Evolutionary conservation across 92 coral and sea anemone species (phyloP), one percentile per base, ranked within the genome.

Genomic region (Parazoanthus atlanticus): DNA sequence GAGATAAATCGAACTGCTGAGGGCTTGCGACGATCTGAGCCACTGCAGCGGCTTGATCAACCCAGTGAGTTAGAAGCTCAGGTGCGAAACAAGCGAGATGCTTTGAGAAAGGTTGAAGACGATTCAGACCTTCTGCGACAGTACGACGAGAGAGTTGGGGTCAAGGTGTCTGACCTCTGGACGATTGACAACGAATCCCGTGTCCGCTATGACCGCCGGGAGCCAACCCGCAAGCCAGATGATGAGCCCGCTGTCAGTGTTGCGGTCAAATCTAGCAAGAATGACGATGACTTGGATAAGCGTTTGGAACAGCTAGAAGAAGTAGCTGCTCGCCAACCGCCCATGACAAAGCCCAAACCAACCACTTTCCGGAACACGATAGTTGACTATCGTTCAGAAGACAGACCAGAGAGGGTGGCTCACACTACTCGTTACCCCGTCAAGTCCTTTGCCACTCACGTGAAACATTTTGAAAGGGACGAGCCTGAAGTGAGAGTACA

Each of bases 141-240:
- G 74, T 96, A 93, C 70, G 96, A 96, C 65, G 96, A 89, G 56
- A 90, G 95, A 78, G 93, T 92, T 38, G 99, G 99, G 82, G 99
- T 93, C 30, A 93, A 93, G 81, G 98, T 96, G 17, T 96, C 99
- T 8, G 95, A 96, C 34, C 90, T 96, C 64, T 95, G 93, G 92
- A 94, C 94, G 36, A 96, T 96, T 80, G 99, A 94, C 81, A 96
- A 95, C 66, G 99, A 96, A 84, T 85, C 95, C 46, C 72, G 89
- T 1, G 94, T 90, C 58, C 93, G 93, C 31, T 90, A 93, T 19
- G 94, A 93, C 76, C 92, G 86, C 32, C 33, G 58, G 43, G 88
- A 91, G 38, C 93, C 93, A 36, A 89, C 91, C 79, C 93, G 86
- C 34, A 71, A 49, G 75, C 81, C 58, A 71, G 91, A 73, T 76